Base-by-base conservation (phyloP, 2,113 vertebrate genomes). In the Odontesthes bonariensis region DNA sequence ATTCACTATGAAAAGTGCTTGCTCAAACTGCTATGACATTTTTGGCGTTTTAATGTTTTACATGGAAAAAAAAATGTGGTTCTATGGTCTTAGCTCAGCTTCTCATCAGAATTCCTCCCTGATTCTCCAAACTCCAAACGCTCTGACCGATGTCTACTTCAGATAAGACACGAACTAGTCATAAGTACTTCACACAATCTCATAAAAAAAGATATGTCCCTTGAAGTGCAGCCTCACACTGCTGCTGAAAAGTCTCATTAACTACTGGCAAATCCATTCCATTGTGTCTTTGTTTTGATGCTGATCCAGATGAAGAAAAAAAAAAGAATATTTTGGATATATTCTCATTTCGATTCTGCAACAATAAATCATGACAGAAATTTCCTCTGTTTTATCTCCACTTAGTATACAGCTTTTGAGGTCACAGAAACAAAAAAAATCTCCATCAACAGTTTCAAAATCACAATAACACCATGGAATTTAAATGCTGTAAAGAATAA, bases 401-500 rank as follows among this genome's bases (percentile, higher is more conserved):
- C 51, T 68, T 1, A 12, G 42, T 69, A 63, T 64, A 46, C 22
- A 55, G 61, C 66, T 74, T 76, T 81, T 68, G 64, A 81, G 82
- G 77, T 72, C 51, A 53, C 31, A 0, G 60, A 20, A 52, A 23
- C 2, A 73, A 55, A 46, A 60, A 58, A 38, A 5, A 74, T 62
- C 38, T 83, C 80, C 44, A 59, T 78, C 79, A 78, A 72, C 84
- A 63, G 61, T 14, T 60, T 62, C 75, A 47, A 76, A 64, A 12
- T 55, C 51, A 66, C 75, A 81, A 75, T 55, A 77, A 77, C 80
- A 73, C 8, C 32, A 69, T 66, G 55, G 69, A 80, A 87, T 78
- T 64, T 78, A 66, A 87, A 89, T 67, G 40, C 71, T 69, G 27
- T 73, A 62, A 67, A 32, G 79, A 46, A 70, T 83, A 87, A 84